Conservation (phyloP, 2,113 vertebrate genomes). For the Scomber colias region DNA sequence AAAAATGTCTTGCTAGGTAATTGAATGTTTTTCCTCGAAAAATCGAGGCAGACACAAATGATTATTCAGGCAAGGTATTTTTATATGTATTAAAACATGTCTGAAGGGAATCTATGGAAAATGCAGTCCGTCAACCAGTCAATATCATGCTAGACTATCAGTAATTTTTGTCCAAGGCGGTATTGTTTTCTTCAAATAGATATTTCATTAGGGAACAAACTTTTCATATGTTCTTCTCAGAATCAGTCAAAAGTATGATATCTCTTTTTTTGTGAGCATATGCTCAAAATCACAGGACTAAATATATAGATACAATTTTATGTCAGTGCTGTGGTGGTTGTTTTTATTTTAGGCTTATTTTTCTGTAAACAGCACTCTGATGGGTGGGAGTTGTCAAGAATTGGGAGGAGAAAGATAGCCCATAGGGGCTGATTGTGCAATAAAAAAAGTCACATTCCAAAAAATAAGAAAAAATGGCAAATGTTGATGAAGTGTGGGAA, state of each 20-base stretch:
- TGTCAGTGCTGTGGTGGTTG: conserved; percentile 5
- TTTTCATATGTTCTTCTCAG: conserved; percentile 20
- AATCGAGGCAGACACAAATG: too few relatives aligned
- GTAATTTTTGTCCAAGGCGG: too few relatives aligned
- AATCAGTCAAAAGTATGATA: not conserved
- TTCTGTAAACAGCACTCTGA: conserved; percentile 42
- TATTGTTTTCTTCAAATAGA: not conserved
- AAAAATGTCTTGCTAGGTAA: too few relatives aligned
- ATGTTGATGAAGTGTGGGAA: conserved; percentile 45
- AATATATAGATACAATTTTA: conserved; percentile 39
- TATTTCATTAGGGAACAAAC: not conserved
- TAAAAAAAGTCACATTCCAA: conserved; percentile 44
- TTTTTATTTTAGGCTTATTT: conserved; percentile 50
- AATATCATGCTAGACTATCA: not conserved
- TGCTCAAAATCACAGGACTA: conserved; percentile 8
- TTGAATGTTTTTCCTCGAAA: too few relatives aligned
- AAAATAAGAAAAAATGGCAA: conserved; percentile 30
- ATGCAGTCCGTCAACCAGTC: not conserved
- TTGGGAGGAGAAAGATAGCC: conserved; percentile 44
- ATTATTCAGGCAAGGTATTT: too few relatives aligned
- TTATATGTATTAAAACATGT: too few relatives aligned
- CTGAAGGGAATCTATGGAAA: too few relatives aligned
- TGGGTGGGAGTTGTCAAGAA: conserved; percentile 46
- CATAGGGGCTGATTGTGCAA: conserved; percentile 49
- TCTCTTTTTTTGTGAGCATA: conserved; percentile 2